phyloP scores from a whole-genome alignment of 2,888 invertebrate species.

The Dendrolimus pini region DNA sequence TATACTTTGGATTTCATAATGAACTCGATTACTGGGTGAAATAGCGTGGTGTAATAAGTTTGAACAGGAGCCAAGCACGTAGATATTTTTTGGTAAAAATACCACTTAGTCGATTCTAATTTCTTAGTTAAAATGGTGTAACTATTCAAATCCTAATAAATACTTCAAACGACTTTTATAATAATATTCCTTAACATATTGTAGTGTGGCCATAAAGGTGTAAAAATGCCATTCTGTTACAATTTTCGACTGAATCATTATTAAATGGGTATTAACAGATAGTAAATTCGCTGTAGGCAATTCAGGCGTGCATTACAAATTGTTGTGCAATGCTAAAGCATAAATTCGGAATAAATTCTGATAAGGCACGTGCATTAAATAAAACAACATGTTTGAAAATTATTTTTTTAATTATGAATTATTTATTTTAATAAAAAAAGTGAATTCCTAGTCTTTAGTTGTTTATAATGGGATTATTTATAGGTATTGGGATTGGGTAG shows the following conservation, averaged over 20 bases:
- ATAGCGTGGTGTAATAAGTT: slow-evolving; percentile 27
- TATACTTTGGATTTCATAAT: slow-evolving; percentile 54
- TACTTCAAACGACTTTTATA: too few species aligned
- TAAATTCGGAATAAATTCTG: too few species aligned
- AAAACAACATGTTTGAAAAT: not conserved
- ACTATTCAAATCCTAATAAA: too few species aligned
- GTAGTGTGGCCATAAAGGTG: too few species aligned
- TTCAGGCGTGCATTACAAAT: not conserved
- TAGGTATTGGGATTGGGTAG: not conserved
- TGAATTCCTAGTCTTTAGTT: not conserved
- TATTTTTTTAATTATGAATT: too few species aligned
- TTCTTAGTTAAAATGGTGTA: too few species aligned
- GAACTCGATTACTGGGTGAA: slow-evolving; percentile 37
- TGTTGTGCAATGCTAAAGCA: not conserved
- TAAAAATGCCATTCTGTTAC: too few species aligned
- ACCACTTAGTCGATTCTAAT: too few species aligned
- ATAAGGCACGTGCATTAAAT: not conserved
- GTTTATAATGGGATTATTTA: not conserved
- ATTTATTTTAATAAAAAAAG: not conserved
- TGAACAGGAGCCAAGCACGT: not conserved
- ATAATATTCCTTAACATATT: too few species aligned
- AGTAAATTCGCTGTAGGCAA: not conserved
- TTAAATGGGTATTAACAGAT: too few species aligned
- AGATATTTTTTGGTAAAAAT: not conserved
- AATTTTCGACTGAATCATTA: too few species aligned